A percentile compares a stretch with the other conserved stretches of the same genome.
phyloP scores from a whole-genome alignment of 1,140 invertebrate genomes.

The Anadara kagoshimensis region DNA sequence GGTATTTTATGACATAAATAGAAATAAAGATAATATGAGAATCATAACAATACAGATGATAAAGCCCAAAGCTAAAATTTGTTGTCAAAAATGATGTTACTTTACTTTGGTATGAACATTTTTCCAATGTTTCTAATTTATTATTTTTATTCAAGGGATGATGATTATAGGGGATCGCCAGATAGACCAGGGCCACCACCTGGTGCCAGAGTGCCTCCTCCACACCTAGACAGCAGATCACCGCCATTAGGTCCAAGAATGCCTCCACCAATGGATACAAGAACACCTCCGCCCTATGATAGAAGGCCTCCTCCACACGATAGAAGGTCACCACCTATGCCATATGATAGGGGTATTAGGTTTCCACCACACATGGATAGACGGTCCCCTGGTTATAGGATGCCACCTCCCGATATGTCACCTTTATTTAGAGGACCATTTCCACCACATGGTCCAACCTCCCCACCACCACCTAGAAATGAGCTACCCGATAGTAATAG shows the following conservation, averaged over 20 bases:
- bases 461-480: constrained; percentile 12
- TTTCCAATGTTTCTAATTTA: not conserved
- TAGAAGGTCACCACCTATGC: constrained; percentile 48
- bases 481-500: constrained; percentile 14
- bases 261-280: constrained; percentile 24
- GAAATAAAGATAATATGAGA: not conserved
- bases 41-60: not conserved
- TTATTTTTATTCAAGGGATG: constrained; percentile 42
- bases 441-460: constrained; percentile 29
- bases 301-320: constrained; percentile 40
- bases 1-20: not conserved
- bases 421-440: constrained; percentile 36
- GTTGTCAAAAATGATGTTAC: not conserved
- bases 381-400: constrained; percentile 50
- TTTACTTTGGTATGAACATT: not conserved
- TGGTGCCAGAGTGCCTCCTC: constrained; percentile 19
- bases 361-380: constrained; percentile 45
- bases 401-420: constrained; percentile 52
- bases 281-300: constrained; percentile 41
- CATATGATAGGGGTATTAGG: constrained; percentile 48
- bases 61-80: not conserved
- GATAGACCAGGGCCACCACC: constrained; percentile 37
- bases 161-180: constrained; percentile 44
- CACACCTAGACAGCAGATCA: not conserved
- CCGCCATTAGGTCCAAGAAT: constrained; percentile 32